Evolutionary conservation across 2,888 invertebrate species (phyloP), one percentile per base, ranked within the genome.

Genomic region (Brachylomia viminalis): DNA sequence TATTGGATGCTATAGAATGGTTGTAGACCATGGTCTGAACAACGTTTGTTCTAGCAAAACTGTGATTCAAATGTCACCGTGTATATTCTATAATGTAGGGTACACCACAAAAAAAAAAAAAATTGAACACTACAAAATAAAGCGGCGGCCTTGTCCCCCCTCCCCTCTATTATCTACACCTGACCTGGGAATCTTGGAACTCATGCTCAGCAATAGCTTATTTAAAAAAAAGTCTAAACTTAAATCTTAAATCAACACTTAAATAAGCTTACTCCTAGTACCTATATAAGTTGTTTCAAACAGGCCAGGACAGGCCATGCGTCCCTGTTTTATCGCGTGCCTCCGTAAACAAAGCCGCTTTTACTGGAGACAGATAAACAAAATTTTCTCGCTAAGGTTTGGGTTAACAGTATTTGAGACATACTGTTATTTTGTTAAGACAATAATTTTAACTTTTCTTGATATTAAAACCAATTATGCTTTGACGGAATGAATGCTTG

Each of bases 331-430:
- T 92, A 94, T 94, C 92, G 91, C 92, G 85, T 90, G 90, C 92
- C 92, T 93, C 91, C 91, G 92, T 92, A 94, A 92, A 94, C 94
- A 94, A 94, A 93, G 92, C 76, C 89, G 89, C 88, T 87, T 90
- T 92, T 91, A 91, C 90, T 87, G 81, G 86, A 89, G 89, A 90
- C 88, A 93, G 92, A 94, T 94, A 95, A 94, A 94, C 92, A 93
- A 92, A 92, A 93, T 92, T 92, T 89, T 90, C 90, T 86, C 88
- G 87, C 87, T 79, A 87, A 89, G 89, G 86, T 90, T 91, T 72
- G 86, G 90, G 90, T 86, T 91, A 90, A 91, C 92, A 92, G 92
- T 89, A 89, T 82, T 67, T 33, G 81, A 72, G 84, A 90, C 89
- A 90, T 87, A 89, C 84, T 49, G 88, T 20, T 72, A 17, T 54